phyloP scores from a whole-genome alignment of 2,888 invertebrate species.

The Xylophagus ater region DNA sequence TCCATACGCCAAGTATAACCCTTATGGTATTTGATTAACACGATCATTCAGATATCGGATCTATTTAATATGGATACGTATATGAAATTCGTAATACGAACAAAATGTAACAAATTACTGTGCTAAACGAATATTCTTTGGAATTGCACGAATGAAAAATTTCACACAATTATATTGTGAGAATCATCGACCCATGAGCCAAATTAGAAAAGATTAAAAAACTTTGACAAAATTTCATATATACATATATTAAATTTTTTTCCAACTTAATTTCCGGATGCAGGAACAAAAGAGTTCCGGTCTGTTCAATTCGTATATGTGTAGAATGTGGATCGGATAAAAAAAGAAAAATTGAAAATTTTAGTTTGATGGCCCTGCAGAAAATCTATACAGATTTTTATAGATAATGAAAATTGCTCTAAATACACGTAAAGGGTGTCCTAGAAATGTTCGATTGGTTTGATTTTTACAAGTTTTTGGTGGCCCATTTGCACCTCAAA shows the following conservation, averaged over 20 bases:
- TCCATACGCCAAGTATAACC: too few relatives aligned
- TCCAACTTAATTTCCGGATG: slow-evolving; percentile 21
- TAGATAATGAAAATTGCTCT: neutral
- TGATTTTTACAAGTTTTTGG: too few relatives aligned
- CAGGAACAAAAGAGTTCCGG: slow-evolving; percentile 27
- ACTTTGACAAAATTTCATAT: slow-evolving; percentile 4
- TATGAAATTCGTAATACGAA: too few relatives aligned
- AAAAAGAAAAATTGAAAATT: neutral
- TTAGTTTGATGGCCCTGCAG: slow-evolving; percentile 3
- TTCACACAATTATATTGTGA: slow-evolving; percentile 5
- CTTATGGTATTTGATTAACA: too few relatives aligned
- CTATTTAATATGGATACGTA: too few relatives aligned
- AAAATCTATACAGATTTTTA: neutral
- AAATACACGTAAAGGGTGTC: too few relatives aligned
- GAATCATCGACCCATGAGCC: slow-evolving; percentile 14
- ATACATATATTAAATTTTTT: slow-evolving; percentile 7
- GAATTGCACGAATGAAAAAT: neutral
- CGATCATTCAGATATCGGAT: too few relatives aligned
- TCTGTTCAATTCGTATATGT: slow-evolving; percentile 11
- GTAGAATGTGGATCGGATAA: slow-evolving; percentile 1
- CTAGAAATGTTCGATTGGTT: too few relatives aligned
- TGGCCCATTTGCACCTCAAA: too few relatives aligned
- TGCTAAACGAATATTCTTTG: too few relatives aligned
- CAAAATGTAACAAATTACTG: too few relatives aligned
- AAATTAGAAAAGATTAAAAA: slow-evolving; percentile 4